Evolutionary conservation across 2,113 vertebrate species (phyloP).

Genomic region (Austrofundulus limnaeus): DNA sequence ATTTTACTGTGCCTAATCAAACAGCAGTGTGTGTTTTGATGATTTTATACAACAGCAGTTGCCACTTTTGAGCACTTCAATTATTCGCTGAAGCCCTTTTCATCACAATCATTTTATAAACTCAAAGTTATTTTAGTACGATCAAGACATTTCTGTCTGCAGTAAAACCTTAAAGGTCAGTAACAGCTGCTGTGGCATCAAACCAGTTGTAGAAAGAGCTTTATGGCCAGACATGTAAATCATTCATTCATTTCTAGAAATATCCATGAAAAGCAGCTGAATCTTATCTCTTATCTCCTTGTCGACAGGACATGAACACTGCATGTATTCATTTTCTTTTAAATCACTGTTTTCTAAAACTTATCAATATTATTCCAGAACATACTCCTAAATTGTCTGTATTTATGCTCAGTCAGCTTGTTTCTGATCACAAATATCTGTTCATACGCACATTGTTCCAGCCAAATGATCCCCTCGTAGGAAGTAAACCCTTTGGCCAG

Average conservation of each 20-base stretch:
- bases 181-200: conserved; percentile 15
- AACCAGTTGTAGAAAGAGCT: conserved; percentile 13
- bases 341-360: conserved; percentile 12
- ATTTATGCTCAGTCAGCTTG: conserved; percentile 72
- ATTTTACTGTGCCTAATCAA: background rate
- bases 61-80: conserved; percentile 23
- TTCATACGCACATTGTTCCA: conserved; percentile 77
- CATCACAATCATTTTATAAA: conserved; percentile 35
- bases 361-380: conserved; percentile 20
- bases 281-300: conserved; percentile 27
- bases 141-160: conserved; percentile 19
- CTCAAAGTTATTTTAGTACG: conserved; percentile 14
- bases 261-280: conserved; percentile 12
- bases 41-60: conserved; percentile 14
- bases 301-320: background rate
- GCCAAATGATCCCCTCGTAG: conserved; percentile 88
- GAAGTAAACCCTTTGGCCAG: conserved; percentile 87
- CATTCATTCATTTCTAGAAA: conserved; percentile 13
- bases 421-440: conserved; percentile 82
- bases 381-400: conserved; percentile 38
- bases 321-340: background rate
- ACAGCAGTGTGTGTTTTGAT: background rate
- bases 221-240: conserved; percentile 18
- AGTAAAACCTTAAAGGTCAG: conserved; percentile 51
- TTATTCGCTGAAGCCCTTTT: conserved; percentile 18